Evolutionary conservation across 2,113 vertebrate species (phyloP), one percentile per base, ranked within the genome.

Genomic region (Vombatus ursinus): DNA sequence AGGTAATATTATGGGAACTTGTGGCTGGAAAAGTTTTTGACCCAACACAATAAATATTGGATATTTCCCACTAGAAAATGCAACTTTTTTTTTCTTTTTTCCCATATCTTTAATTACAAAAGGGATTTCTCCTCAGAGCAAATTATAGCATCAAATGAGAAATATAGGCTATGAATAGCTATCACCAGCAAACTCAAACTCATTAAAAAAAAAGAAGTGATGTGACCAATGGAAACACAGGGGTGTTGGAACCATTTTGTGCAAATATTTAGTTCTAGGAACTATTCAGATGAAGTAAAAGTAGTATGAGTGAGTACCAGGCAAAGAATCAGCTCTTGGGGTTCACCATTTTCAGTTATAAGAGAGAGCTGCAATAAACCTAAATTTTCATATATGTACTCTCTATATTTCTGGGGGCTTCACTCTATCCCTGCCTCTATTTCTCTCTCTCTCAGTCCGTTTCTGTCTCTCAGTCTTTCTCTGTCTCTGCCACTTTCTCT

Each of bases 11-110:
- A 4, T 94, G 95, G 94, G 93, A 19, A 94, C 57, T 90, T 92
- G 57, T 96, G 95, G 93, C 93, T 93, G 96, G 93, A 96, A 54
- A 97, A 96, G 49, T 96, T 84, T 95, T 95, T 97, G 92, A 98
- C 28, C 95, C 90, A 95, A 96, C 26, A 31, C 24, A 95, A 92
- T 49, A 95, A 57, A 51, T 54, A 94, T 90, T 92, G 95, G 28
- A 90, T 92, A 8, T 94, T 95, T 96, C 91, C 91, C 50, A 96
- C 44, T 61, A 92, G 50, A 90, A 94, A 28, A 91, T 57, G 92
- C 93, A 95, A 93, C 47, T 91, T 1, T 50, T 94, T 54, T 90
- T 93, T 90, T 5, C 44, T 93, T 94, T 93, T 84, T 92, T 90
- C 94, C 94, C 92, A 49, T 28, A 94, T 95, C 95, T 95, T 54